Percentiles rank a stretch among this genome's conserved stretches.
These are phyloP conservation scores for Teinopalpus imperialis DNA, from an alignment of 2,888 invertebrate species.

Conservation along the genomic window DNA sequence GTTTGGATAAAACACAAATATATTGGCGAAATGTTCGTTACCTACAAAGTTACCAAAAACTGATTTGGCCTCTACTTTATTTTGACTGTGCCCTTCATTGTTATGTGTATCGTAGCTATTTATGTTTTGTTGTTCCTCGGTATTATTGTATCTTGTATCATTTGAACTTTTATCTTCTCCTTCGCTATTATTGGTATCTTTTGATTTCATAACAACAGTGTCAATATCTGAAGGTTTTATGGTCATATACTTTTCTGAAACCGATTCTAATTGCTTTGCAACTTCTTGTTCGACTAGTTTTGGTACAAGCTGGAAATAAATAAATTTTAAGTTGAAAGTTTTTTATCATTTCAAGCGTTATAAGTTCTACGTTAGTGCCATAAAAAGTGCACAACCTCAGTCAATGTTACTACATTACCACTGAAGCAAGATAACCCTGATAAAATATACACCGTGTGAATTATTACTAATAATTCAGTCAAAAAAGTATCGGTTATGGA, in stretches of 20 bases:
- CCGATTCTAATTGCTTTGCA: slow-evolving; percentile 3
- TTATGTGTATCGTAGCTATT: neutral
- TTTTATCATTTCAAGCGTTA: too few relatives aligned
- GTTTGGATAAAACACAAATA: slow-evolving; percentile 14
- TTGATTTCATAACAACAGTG: too few relatives aligned
- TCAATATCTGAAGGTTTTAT: neutral
- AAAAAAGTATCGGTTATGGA: too few relatives aligned
- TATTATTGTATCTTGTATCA: neutral
- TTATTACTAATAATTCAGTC: too few relatives aligned
- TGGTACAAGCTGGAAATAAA: slow-evolving; percentile 5
- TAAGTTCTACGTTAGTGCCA: too few relatives aligned
- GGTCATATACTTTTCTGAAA: too few relatives aligned
- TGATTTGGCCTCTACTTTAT: slow-evolving; percentile 5
- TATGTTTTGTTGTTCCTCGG: neutral
- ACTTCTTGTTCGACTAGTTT: slow-evolving; percentile 4
- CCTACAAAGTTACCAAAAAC: slow-evolving; percentile 11
- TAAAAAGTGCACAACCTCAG: too few relatives aligned
- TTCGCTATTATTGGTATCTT: too few relatives aligned
- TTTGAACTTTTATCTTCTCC: too few relatives aligned
- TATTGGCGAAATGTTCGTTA: slow-evolving; percentile 10
- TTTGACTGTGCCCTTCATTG: neutral
- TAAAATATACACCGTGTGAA: too few relatives aligned
- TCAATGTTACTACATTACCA: too few relatives aligned
- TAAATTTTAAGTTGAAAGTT: neutral
- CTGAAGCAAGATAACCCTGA: too few relatives aligned